A percentile compares a stretch with the other conserved stretches of the same genome.
phyloP scores from a whole-genome alignment of 2,113 vertebrate genomes.

The Phycodurus eques region DNA sequence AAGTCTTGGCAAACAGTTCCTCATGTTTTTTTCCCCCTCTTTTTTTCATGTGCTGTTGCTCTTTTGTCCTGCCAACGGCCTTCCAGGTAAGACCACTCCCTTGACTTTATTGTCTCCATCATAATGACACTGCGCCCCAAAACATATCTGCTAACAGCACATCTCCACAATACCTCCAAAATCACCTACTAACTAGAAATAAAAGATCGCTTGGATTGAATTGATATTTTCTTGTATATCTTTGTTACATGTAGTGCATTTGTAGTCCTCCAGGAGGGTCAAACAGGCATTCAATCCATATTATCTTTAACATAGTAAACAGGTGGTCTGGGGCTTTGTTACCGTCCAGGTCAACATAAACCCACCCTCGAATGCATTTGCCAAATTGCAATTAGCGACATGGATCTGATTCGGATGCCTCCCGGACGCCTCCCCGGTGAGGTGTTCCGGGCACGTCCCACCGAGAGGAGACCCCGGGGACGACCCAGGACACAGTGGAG shows the following conservation, averaged over 20 bases:
- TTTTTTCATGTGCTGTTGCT: conserved; percentile 64
- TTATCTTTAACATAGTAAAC: too few species aligned
- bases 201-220: background rate
- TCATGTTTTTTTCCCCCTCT: conserved; percentile 45
- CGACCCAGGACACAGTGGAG: too few species aligned
- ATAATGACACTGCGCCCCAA: conserved; percentile 35
- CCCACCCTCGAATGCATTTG: conserved; percentile 6
- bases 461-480: too few species aligned
- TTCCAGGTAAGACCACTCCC: conserved; percentile 67
- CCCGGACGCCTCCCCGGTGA: too few species aligned
- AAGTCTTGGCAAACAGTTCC: conserved; percentile 39
- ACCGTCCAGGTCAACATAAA: background rate
- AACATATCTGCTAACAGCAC: conserved; percentile 36
- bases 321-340: too few species aligned
- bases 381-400: background rate
- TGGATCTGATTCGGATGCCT: too few species aligned
- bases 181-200: conserved; percentile 4
- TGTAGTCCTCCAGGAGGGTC: background rate
- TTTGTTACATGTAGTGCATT: background rate
- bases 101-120: conserved; percentile 46
- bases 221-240: background rate
- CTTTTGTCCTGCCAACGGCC: conserved; percentile 52
- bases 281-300: too few species aligned
- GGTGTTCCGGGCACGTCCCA: too few species aligned
- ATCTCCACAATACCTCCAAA: conserved; percentile 19